Evolutionary conservation across 2,113 vertebrate genomes (phyloP).

Genomic region (Lucifuga dentata): DNA sequence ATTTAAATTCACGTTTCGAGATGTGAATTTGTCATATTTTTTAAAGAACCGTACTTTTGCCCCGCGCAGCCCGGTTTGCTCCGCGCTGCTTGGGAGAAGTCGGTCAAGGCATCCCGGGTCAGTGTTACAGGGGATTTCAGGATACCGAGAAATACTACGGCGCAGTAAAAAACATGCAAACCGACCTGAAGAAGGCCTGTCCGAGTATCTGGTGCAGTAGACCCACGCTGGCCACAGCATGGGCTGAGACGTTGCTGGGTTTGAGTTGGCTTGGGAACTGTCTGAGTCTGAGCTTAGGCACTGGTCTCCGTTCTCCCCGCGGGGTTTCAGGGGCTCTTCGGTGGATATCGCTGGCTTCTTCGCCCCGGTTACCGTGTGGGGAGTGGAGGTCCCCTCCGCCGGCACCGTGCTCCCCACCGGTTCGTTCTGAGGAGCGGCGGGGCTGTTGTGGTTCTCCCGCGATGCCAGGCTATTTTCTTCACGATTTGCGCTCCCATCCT

Average conservation of each 20-base stretch:
- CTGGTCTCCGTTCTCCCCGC: constrained; percentile 87
- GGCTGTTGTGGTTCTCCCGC: constrained; percentile 80
- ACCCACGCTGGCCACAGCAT: constrained; percentile 99
- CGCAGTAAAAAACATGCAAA: constrained; percentile 45
- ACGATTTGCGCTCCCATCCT: constrained; percentile 80
- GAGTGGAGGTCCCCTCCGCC: constrained; percentile 88
- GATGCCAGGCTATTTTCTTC: constrained; percentile 76
- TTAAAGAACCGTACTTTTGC: neutral
- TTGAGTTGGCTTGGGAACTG: constrained; percentile 93
- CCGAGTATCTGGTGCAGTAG: constrained; percentile 98
- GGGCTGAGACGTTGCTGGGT: constrained; percentile 80
- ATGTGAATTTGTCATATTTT: neutral
- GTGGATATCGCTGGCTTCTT: constrained; percentile 85
- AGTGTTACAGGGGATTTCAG: constrained; percentile 77
- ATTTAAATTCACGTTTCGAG: neutral
- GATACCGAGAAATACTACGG: constrained; percentile 49
- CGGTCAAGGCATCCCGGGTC: constrained; percentile 78
- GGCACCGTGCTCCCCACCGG: constrained; percentile 81
- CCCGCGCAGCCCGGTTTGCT: constrained; percentile 30
- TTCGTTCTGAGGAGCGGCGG: constrained; percentile 80
- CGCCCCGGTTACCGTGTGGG: constrained; percentile 78
- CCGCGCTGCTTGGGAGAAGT: constrained; percentile 56
- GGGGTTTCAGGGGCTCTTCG: constrained; percentile 87
- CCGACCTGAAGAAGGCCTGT: constrained; percentile 98
- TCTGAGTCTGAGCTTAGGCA: constrained; percentile 97